A percentile compares a stretch with the other conserved stretches of the same genome.
phyloP scores from a whole-genome alignment of 2,888 invertebrate genomes.

The Nymphalis c-album region DNA sequence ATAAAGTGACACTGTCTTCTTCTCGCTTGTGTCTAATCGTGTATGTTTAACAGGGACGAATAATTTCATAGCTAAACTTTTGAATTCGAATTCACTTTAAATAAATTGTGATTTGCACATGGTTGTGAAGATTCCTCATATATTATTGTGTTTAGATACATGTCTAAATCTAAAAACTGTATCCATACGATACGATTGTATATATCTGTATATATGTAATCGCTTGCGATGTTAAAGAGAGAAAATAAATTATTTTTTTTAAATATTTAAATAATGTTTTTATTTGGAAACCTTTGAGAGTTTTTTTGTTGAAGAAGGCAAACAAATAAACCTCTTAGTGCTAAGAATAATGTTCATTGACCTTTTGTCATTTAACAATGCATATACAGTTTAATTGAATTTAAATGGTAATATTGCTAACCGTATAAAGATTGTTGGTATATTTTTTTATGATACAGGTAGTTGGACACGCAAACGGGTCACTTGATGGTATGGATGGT shows the following conservation, averaged over 20 bases:
- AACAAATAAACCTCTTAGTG: background rate
- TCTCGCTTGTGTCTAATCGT: constrained; percentile 4
- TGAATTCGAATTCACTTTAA: background rate
- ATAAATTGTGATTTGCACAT: constrained; percentile 33
- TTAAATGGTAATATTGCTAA: too few relatives aligned
- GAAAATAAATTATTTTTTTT: constrained; percentile 45
- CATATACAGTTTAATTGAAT: too few relatives aligned
- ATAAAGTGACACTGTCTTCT: constrained; percentile 17
- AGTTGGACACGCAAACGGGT: too few relatives aligned
- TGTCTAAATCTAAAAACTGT: constrained; percentile 7
- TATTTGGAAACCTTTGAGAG: constrained; percentile 6
- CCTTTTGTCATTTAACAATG: background rate
- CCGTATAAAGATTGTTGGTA: too few relatives aligned
- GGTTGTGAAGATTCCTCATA: constrained; percentile 36
- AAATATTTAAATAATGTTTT: constrained; percentile 21
- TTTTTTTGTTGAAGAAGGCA: background rate
- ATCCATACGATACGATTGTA: constrained; percentile 36
- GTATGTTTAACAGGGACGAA: background rate
- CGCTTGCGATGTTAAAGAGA: constrained; percentile 32
- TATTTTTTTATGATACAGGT: too few relatives aligned
- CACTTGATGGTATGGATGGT: too few relatives aligned
- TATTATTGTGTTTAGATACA: constrained; percentile 21
- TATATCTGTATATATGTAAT: constrained; percentile 39
- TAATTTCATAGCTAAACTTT: background rate
- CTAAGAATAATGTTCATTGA: background rate